Conservation (phyloP, 2,888 invertebrate species). For the Phragmatobia fuliginosa region DNA sequence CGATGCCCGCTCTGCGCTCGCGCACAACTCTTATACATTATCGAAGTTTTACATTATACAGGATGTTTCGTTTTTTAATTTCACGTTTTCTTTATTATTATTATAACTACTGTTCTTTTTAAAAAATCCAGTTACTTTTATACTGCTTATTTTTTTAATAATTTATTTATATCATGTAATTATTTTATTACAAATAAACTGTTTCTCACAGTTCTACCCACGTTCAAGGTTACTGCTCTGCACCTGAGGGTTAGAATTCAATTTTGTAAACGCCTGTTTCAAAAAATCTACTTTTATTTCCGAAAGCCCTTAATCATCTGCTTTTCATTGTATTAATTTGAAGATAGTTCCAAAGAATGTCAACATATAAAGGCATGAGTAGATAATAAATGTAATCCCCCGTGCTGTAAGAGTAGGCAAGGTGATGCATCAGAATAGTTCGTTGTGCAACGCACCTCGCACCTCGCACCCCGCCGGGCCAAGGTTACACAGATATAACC, state of each 20-base stretch:
- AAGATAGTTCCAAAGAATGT: not conserved
- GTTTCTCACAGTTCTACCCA: not conserved
- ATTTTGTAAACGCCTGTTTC: too few relatives aligned
- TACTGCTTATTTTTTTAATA: not conserved
- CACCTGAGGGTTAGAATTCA: not conserved
- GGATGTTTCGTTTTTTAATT: conserved; percentile 8
- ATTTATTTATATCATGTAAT: too few relatives aligned
- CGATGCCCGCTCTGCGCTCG: conserved; percentile 35
- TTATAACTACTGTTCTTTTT: too few relatives aligned
- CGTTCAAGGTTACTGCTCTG: not conserved
- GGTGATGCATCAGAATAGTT: conserved; percentile 74
- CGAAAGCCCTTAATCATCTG: too few relatives aligned
- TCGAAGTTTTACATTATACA: conserved; percentile 26
- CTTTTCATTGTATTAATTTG: too few relatives aligned
- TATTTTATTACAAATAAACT: not conserved
- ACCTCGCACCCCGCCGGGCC: conserved; percentile 59
- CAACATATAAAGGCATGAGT: conserved; percentile 19
- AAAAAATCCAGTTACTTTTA: too few relatives aligned
- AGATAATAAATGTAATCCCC: conserved; percentile 27
- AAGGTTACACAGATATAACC: conserved; percentile 62
- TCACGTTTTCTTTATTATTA: not conserved
- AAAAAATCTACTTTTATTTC: too few relatives aligned
- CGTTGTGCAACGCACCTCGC: conserved; percentile 66
- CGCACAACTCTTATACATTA: conserved; percentile 33
- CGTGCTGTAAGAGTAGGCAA: conserved; percentile 58